Evolutionary conservation across 2,113 vertebrate genomes (phyloP).

Genomic region (Carassius gibelio): DNA sequence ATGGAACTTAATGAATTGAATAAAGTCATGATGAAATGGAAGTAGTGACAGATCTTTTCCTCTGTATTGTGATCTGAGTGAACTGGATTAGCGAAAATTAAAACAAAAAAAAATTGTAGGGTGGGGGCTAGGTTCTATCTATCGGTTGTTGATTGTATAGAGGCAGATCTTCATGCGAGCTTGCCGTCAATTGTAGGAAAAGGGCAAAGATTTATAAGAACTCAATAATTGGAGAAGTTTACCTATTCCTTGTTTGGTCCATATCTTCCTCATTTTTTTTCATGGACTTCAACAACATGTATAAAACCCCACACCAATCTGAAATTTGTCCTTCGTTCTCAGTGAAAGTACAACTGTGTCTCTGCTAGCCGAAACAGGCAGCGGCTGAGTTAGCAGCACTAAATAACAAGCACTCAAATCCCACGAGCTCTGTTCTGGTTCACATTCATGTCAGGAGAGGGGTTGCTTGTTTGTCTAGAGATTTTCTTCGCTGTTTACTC

Average conservation of each 20-base stretch:
- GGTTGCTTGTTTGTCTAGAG: constrained; percentile 87
- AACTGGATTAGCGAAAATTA: not conserved
- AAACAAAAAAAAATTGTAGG: too few species aligned
- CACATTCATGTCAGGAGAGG: constrained; percentile 86
- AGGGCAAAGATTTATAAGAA: not conserved
- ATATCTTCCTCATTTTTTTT: not conserved
- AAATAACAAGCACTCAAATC: constrained; percentile 42
- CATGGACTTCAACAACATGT: not conserved
- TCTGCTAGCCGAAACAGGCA: constrained; percentile 43
- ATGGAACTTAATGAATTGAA: not conserved
- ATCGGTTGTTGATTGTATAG: not conserved
- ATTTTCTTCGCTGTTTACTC: constrained; percentile 92
- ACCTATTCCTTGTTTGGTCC: not conserved
- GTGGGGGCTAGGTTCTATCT: not conserved
- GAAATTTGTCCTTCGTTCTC: constrained; percentile 35
- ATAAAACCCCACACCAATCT: not conserved
- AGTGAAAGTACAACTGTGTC: constrained; percentile 53
- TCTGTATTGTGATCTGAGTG: not conserved
- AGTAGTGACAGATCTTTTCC: not conserved
- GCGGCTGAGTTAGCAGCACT: constrained; percentile 14
- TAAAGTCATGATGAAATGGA: not conserved
- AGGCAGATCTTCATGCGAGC: not conserved
- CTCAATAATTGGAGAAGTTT: not conserved
- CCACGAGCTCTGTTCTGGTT: constrained; percentile 71
- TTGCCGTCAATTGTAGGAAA: not conserved